Evolutionary conservation across 2,888 invertebrate species (phyloP).

Genomic region (Steinernema carpocapsae): DNA sequence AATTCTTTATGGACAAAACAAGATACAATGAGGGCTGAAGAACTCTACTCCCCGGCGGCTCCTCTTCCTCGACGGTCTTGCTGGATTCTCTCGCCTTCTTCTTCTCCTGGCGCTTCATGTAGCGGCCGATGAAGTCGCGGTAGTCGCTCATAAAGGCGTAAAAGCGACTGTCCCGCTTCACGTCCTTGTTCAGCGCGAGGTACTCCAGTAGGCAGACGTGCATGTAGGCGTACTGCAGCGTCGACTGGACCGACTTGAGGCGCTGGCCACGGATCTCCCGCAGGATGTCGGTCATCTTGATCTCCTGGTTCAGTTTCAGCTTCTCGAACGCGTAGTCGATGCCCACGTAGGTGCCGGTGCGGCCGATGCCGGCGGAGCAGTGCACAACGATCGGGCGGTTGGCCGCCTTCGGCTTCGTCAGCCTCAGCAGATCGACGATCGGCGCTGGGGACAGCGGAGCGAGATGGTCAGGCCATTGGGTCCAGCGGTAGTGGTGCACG

Average conservation of each 20-base stretch:
- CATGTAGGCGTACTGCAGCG: slow-evolving; percentile 38
- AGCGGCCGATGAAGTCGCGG: not conserved
- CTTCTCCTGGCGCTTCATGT: slow-evolving; percentile 9
- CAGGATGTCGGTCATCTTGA: slow-evolving; percentile 35
- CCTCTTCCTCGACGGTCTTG: not conserved
- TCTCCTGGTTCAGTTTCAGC: slow-evolving; percentile 5
- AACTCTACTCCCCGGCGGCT: too few species aligned
- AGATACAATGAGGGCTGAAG: too few species aligned
- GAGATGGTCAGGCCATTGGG: slow-evolving; percentile 51
- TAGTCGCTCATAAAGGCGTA: not conserved
- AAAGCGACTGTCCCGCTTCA: not conserved
- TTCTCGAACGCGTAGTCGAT: slow-evolving; percentile 38
- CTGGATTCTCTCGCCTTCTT: too few species aligned
- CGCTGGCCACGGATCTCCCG: slow-evolving; percentile 39
- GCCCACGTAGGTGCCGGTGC: slow-evolving; percentile 54
- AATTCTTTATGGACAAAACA: too few species aligned
- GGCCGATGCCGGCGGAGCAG: slow-evolving; percentile 58
- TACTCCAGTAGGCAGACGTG: slow-evolving; percentile 36
- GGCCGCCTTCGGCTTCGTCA: slow-evolving; percentile 31
- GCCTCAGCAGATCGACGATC: slow-evolving; percentile 42
- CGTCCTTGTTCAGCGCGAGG: not conserved
- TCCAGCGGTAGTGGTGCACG: slow-evolving; percentile 37
- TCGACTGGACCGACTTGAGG: slow-evolving; percentile 38
- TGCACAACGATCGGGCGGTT: slow-evolving; percentile 51
- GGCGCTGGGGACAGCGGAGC: slow-evolving; percentile 42